Evolutionary conservation across 2,888 invertebrate genomes (phyloP).

Genomic region (Acrobeloides nanus): DNA sequence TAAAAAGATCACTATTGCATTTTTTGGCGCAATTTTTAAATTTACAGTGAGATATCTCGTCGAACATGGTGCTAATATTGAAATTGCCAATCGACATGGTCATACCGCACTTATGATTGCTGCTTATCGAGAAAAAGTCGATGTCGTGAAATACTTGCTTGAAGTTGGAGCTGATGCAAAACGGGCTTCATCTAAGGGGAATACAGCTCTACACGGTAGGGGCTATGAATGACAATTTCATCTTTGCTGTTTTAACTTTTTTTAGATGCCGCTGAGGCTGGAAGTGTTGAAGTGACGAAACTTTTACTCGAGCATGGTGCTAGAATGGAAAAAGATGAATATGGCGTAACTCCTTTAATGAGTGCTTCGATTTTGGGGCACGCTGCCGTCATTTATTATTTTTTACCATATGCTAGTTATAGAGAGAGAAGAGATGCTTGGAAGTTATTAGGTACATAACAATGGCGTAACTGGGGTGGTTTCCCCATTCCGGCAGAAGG

Average conservation of each 20-base stretch:
- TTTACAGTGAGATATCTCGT: constrained; percentile 61
- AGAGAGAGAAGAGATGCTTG: constrained; percentile 25
- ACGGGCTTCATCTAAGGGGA: constrained; percentile 65
- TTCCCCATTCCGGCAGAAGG: too few relatives aligned
- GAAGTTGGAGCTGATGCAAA: constrained; percentile 81
- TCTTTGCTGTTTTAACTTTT: not conserved
- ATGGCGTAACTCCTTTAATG: constrained; percentile 84
- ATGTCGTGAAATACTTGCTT: constrained; percentile 80
- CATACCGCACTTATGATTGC: constrained; percentile 98
- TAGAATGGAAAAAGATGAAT: constrained; percentile 67
- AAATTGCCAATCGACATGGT: constrained; percentile 75
- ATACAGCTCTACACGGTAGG: too few relatives aligned
- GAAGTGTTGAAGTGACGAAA: constrained; percentile 82
- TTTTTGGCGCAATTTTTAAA: too few relatives aligned
- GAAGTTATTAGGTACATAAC: constrained; percentile 34
- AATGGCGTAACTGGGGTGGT: too few relatives aligned
- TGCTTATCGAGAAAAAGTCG: constrained; percentile 85
- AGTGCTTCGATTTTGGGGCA: constrained; percentile 74
- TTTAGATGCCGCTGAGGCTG: constrained; percentile 82
- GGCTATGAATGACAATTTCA: too few relatives aligned
- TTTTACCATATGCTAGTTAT: constrained; percentile 12
- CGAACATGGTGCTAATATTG: constrained; percentile 84
- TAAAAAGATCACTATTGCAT: too few relatives aligned
- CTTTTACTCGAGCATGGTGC: constrained; percentile 79
- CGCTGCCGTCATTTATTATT: constrained; percentile 18